Conservation (phyloP, 2,888 invertebrate species). For the Eupithecia dodoneata region DNA sequence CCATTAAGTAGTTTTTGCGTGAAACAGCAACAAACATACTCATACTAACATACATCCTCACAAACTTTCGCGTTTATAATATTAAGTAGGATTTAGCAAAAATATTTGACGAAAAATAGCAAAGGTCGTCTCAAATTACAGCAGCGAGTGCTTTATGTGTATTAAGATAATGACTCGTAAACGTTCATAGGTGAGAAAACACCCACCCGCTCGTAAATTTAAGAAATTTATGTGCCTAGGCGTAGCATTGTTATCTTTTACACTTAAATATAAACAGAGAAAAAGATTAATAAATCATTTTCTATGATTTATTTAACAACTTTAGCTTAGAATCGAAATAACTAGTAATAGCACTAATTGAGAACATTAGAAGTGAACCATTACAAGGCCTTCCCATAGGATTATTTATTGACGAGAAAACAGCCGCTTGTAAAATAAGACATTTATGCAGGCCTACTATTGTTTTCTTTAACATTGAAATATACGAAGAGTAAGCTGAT, state of each 20-base stretch:
- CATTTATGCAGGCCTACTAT: neutral
- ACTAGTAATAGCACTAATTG: neutral
- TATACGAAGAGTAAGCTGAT: no score
- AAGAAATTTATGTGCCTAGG: constrained; percentile 1
- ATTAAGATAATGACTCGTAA: constrained; percentile 2
- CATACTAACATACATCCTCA: no score
- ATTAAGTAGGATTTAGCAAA: no score
- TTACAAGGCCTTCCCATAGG: neutral
- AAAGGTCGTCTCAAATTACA: neutral
- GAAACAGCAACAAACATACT: no score
- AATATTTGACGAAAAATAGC: neutral
- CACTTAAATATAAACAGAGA: neutral
- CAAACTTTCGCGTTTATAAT: no score
- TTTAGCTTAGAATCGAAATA: neutral
- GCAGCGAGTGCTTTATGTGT: neutral
- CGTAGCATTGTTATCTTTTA: neutral
- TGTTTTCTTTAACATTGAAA: no score
- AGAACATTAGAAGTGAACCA: neutral
- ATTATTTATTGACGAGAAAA: neutral
- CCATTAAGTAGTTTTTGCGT: no score
- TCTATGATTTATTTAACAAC: neutral
- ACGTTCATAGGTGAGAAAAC: constrained; percentile 2
- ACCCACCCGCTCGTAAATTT: neutral
- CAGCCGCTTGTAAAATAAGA: neutral
- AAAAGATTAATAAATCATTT: neutral